phyloP scores from a whole-genome alignment of 2,888 invertebrate genomes.

The Drosophila subquinaria region DNA sequence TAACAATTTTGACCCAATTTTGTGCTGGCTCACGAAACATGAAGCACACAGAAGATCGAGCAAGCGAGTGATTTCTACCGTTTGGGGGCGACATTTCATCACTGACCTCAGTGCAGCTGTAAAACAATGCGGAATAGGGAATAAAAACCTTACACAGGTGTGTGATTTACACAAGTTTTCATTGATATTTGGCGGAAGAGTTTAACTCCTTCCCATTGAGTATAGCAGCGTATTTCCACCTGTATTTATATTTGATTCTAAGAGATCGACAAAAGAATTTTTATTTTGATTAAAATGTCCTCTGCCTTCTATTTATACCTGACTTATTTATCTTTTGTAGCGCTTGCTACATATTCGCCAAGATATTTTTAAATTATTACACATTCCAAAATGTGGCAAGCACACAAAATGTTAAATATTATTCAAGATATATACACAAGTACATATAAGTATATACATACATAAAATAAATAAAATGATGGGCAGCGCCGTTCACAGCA shows the following conservation, averaged over 20 bases:
- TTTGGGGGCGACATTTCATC: conserved; percentile 41
- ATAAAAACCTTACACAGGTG: conserved; percentile 31
- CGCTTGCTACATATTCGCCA: conserved; percentile 72
- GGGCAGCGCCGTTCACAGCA: conserved; percentile 56
- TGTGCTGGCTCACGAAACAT: conserved; percentile 62
- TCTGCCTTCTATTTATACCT: conserved; percentile 57
- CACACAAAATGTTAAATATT: conserved; percentile 69
- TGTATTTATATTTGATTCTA: conserved; percentile 9
- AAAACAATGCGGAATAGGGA: conserved; percentile 61
- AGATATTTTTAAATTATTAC: conserved; percentile 83
- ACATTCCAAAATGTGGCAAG: conserved; percentile 84
- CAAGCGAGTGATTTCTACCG: conserved; percentile 49
- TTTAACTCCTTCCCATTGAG: neutral
- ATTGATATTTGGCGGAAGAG: neutral
- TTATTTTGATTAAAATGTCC: conserved; percentile 28
- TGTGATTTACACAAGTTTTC: neutral
- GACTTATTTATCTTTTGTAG: conserved; percentile 74
- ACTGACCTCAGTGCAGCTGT: conserved; percentile 76
- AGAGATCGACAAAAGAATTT: neutral
- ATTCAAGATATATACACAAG: conserved; percentile 43
- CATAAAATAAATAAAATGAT: conserved; percentile 79
- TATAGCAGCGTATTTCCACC: neutral
- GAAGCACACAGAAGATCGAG: too few species aligned
- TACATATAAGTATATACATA: conserved; percentile 26
- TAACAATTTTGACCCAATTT: conserved; percentile 84